Evolutionary conservation across 1,140 invertebrate genomes (phyloP), one percentile per base, ranked within the genome.

Genomic region (Conus betulinus): DNA sequence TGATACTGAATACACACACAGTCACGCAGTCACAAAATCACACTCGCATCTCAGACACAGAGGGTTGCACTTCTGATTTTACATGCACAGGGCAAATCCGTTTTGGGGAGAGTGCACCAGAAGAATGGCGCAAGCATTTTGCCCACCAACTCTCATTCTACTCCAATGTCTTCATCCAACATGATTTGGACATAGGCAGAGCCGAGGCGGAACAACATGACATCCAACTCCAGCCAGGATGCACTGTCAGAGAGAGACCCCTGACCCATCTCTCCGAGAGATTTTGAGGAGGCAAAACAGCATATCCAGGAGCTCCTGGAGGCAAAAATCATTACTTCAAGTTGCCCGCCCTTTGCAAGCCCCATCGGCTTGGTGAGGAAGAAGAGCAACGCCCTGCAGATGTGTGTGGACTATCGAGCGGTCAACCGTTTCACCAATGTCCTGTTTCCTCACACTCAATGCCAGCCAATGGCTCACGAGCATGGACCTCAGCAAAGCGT

Each of bases 401-500:
- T 52, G 4, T 13, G 8, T 20, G 5, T 53, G 13, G 82, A 84
- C 23, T 84, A 84, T 51, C 25, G 79, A 53, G 11, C 5, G 27
- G 13, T 81, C 8, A 81, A 81, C 23, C 25, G 25, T 17, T 39
- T n/a, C 10, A 81, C 79, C 52, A 84, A 57, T 11, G 55, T 60
- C 17, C 55, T 84, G 17, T 63, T n/a, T 84, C 17, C 52, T 57
- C 11, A 84, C 55, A 25, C 84, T 85, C n/a, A 85, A 25, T 27
- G 57, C 8, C 25, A 6, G 57, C 8, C 55, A 85, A 17, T 85
- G 39, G 11, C 67, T 67, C n/a, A 27, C 23, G 4, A 67, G 23
- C 10, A 11, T 63, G 57, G 84, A 85, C 27, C 20, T 85, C 4
- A 67, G 57, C 39, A 85, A 85, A n/a, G 84, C 84, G 6, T 85